phyloP scores from a whole-genome alignment of 53 echinoderm and acorn worm genomes.

The Holothuria leucospilota region DNA sequence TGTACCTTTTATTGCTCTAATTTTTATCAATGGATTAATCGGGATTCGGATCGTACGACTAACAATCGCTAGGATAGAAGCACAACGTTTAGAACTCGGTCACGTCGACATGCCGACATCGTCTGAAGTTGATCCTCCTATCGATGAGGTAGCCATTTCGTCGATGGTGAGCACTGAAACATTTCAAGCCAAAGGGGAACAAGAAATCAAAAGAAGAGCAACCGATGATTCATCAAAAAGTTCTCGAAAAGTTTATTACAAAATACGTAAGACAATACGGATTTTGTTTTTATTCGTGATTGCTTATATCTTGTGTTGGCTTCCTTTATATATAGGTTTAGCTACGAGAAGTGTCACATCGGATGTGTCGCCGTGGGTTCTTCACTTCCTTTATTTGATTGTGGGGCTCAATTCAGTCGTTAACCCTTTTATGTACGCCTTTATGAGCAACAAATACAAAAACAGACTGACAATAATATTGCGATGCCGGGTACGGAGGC shows the following conservation, averaged over 20 bases:
- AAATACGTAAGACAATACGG: background rate
- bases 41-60: background rate
- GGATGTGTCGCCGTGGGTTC: background rate
- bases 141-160: too few relatives aligned
- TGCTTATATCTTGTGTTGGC: background rate
- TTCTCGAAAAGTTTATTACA: background rate
- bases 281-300: constrained; percentile 5
- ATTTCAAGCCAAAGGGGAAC: too few relatives aligned
- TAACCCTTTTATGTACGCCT: background rate
- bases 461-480: background rate
- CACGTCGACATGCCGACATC: too few relatives aligned
- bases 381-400: background rate
- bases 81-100: background rate
- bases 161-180: too few relatives aligned
- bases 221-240: background rate
- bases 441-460: background rate
- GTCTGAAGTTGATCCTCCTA: too few relatives aligned
- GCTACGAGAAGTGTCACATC: background rate
- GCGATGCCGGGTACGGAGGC: too few relatives aligned
- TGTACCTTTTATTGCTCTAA: background rate
- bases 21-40: background rate
- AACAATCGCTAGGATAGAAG: background rate
- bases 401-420: background rate
- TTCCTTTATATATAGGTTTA: background rate
- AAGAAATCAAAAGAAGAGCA: too few relatives aligned